These are phyloP conservation scores for Hapalemur alaotrensis DNA, from an alignment of 2,797 vertebrate genomes.

Conservation along the genomic window DNA sequence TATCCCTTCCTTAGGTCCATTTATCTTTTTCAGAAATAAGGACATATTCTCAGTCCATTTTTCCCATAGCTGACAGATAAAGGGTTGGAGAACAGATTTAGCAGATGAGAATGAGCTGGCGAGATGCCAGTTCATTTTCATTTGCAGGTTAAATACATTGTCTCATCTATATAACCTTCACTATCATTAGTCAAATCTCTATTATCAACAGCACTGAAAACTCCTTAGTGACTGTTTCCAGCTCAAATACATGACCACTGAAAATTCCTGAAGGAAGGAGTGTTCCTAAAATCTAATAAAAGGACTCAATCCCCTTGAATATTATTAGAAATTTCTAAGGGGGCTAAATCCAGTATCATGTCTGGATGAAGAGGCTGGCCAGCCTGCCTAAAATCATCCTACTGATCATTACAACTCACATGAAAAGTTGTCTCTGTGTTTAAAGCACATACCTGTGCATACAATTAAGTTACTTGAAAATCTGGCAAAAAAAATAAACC, in stretches of 20 bases:
- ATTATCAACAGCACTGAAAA: slow-evolving; percentile 46
- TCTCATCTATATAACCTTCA: slow-evolving; percentile 3
- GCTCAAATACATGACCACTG: not conserved
- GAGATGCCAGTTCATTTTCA: not conserved
- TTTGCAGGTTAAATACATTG: slow-evolving; percentile 14
- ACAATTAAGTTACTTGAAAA: slow-evolving; percentile 40
- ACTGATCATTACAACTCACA: not conserved
- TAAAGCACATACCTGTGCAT: not conserved
- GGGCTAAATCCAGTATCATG: not conserved
- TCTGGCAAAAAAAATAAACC: not conserved
- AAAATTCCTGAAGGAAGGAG: not conserved
- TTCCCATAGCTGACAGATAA: not conserved
- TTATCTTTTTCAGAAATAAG: slow-evolving; percentile 48
- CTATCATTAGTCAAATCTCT: not conserved
- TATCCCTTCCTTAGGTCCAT: not conserved
- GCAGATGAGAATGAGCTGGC: not conserved
- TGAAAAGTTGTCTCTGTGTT: not conserved
- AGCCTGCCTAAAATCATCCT: not conserved
- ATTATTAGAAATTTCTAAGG: slow-evolving; percentile 1
- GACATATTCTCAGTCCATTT: not conserved
- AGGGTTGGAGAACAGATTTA: not conserved
- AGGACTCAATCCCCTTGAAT: not conserved
- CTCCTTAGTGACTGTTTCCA: not conserved
- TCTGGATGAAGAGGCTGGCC: not conserved
- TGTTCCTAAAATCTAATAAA: slow-evolving; percentile 26